Base-by-base conservation (phyloP, 1,140 invertebrate genomes). In the Protaetia brevitarsis region DNA sequence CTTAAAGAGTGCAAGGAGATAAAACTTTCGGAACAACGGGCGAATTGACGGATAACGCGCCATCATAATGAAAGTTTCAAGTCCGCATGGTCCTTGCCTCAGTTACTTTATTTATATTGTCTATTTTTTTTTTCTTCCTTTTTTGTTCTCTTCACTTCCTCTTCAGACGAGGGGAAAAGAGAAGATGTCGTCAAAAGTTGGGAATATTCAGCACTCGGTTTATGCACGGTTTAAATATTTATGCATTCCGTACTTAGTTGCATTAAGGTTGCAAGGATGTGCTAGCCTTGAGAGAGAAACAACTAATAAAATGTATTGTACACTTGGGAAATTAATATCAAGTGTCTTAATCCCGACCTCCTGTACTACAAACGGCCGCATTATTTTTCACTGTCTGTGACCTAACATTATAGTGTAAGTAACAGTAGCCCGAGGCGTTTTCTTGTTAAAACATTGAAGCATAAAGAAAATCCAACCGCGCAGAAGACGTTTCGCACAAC, bases 251-350 rank as follows among this genome's bases (percentile, higher is more conserved):
- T 66, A 72, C 69, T 75, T 75, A 75, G 73, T 68, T 74, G 74
- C 74, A 75, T 75, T 74, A 75, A 57, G 29, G 63, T 65, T 71
- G 71, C 68, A 70, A 69, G 69, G 71, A 71, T 67, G 62, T 66
- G 67, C 63, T 30, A 57, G 66, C 68, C 67, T 66, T 68, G 68
- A 69, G 69, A 74, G 74, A 72, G 73, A 73, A 75, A 74, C 72
- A 72, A 72, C 73, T 76, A 75, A 76, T 76, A 76, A 76, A 76
- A 76, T 75, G 72, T 76, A 76, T 76, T 75, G 75, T 71, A 72
- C 75, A 67, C 74, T 71, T 68, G 75, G 75, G 75, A 76, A 76
- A 76, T 76, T 76, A 76, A 76, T 76, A 75, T 75, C 75, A 76
- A 76, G 73, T 75, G 74, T 76, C 75, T 76, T 76, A 76, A 76